phyloP scores from a whole-genome alignment of 2,113 vertebrate genomes.

The Eurypyga helias region DNA sequence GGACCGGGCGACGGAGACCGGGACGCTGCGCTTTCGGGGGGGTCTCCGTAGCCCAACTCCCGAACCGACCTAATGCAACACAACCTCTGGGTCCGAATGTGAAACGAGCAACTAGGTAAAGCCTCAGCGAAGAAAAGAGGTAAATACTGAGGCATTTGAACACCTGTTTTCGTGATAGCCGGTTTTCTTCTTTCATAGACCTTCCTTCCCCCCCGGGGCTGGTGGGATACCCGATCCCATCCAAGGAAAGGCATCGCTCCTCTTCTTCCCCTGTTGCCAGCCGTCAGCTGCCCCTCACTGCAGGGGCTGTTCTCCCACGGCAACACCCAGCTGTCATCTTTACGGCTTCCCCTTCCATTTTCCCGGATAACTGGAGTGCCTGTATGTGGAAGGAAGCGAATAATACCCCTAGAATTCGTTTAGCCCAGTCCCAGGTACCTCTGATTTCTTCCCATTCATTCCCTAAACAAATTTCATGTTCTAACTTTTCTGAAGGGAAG shows the following conservation, averaged over 20 bases:
- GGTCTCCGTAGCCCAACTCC: background rate
- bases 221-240: background rate
- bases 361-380: background rate
- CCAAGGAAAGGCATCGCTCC: background rate
- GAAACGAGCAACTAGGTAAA: background rate
- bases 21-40: background rate
- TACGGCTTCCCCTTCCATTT: background rate
- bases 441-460: background rate
- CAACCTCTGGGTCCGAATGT: background rate
- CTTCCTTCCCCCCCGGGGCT: background rate
- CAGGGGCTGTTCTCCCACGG: background rate
- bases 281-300: background rate
- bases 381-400: background rate
- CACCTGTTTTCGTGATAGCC: conserved; percentile 50
- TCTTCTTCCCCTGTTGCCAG: background rate
- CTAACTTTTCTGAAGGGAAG: background rate
- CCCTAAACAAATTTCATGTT: background rate
- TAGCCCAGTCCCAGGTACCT: background rate
- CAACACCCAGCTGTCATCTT: background rate
- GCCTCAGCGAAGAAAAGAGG: background rate
- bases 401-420: background rate
- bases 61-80: background rate
- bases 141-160: background rate
- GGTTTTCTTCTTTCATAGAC: conserved; percentile 33
- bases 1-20: accelerated